phyloP scores from a whole-genome alignment of 1,140 invertebrate genomes.

The Notospermus geniculatus region DNA sequence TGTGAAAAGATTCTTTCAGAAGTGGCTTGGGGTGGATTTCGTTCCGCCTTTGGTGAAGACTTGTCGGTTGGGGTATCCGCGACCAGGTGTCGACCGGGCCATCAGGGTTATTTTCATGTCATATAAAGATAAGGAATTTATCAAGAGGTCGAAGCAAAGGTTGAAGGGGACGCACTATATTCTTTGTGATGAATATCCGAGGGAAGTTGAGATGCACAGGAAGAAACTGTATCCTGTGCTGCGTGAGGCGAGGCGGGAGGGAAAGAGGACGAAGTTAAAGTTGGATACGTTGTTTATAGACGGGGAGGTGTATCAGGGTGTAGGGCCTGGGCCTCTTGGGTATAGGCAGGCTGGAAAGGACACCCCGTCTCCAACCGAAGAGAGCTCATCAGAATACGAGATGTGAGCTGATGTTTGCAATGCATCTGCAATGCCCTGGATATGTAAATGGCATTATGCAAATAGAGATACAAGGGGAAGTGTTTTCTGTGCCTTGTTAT shows the following conservation, averaged over 20 bases:
- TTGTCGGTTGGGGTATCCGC: not conserved
- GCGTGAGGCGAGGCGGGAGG: not conserved
- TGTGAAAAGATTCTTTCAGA: not conserved
- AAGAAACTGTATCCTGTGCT: conserved; percentile 9
- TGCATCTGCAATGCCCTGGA: too few relatives aligned
- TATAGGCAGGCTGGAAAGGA: too few relatives aligned
- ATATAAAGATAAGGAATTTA: not conserved
- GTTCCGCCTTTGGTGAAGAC: not conserved
- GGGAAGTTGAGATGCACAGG: not conserved
- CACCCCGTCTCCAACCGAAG: too few relatives aligned
- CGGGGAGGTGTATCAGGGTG: conserved; percentile 6
- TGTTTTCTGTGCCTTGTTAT: too few relatives aligned
- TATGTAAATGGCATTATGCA: too few relatives aligned
- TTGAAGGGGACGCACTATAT: not conserved
- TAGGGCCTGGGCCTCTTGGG: conserved; percentile 2
- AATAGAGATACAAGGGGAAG: too few relatives aligned
- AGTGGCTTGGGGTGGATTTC: not conserved
- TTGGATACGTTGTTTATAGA: not conserved
- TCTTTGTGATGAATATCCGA: not conserved
- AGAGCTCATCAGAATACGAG: too few relatives aligned
- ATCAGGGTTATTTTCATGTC: not conserved
- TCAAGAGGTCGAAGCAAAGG: not conserved
- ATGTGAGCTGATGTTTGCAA: too few relatives aligned
- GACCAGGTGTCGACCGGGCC: not conserved
- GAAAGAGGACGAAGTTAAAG: not conserved